Conservation (phyloP, 2,888 invertebrate species). For the Antitype chi region DNA sequence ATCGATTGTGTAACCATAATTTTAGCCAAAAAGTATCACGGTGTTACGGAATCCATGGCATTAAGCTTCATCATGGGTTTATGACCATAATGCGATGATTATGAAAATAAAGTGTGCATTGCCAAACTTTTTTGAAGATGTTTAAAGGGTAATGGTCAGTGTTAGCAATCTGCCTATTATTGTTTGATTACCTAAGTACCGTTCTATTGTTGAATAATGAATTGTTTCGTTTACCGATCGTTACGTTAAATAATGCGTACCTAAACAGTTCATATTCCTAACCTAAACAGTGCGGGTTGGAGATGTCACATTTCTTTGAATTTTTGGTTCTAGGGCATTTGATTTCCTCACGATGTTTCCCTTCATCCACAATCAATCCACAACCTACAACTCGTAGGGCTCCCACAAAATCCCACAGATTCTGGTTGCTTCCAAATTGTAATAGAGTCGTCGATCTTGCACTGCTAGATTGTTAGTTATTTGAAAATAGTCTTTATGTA, state of each 20-base stretch:
- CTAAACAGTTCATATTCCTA: not conserved
- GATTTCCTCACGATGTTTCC: too few relatives aligned
- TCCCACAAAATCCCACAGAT: too few relatives aligned
- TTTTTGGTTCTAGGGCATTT: too few relatives aligned
- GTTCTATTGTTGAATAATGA: not conserved
- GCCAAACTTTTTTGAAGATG: slow-evolving; percentile 1
- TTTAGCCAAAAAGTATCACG: slow-evolving; percentile 15
- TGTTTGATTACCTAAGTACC: not conserved
- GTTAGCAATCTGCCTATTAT: not conserved
- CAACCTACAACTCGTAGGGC: too few relatives aligned
- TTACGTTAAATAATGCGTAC: not conserved
- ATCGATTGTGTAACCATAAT: slow-evolving; percentile 33
- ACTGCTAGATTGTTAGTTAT: not conserved
- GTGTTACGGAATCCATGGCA: slow-evolving; percentile 33
- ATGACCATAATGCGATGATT: slow-evolving; percentile 14
- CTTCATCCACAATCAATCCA: too few relatives aligned
- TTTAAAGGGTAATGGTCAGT: not conserved
- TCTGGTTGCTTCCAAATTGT: too few relatives aligned
- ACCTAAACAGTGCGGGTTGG: too few relatives aligned
- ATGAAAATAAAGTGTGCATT: not conserved
- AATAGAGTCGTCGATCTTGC: too few relatives aligned
- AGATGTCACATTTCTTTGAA: too few relatives aligned
- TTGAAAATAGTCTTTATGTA: not conserved
- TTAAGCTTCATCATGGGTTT: slow-evolving; percentile 11
- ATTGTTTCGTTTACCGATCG: not conserved